These are phyloP conservation scores for Amblyornis subalaris DNA, from an alignment of 2,113 vertebrate species.

Conservation along the genomic window DNA sequence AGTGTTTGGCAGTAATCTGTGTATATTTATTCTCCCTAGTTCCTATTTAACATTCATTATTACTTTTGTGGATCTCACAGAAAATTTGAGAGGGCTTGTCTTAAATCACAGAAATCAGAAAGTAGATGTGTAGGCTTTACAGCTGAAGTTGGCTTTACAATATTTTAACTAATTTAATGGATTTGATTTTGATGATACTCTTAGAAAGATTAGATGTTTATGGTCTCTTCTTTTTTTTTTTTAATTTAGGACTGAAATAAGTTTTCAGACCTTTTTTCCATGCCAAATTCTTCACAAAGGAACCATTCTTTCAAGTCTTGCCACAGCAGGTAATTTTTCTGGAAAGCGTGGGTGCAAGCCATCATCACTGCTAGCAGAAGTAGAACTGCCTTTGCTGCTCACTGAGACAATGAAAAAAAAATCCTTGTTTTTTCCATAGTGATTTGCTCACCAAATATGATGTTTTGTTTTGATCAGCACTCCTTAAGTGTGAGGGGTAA, in stretches of 20 bases:
- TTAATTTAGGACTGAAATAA: background rate
- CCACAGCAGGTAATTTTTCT: background rate
- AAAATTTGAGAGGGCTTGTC: background rate
- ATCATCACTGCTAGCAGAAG: background rate
- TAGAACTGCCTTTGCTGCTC: background rate
- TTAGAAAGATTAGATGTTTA: background rate
- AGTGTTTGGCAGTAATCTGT: background rate
- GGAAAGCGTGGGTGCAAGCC: background rate
- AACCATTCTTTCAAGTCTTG: background rate
- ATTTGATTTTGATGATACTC: background rate
- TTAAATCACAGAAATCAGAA: background rate
- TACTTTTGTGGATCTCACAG: background rate
- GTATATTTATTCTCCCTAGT: background rate
- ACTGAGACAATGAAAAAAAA: background rate
- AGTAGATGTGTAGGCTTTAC: background rate
- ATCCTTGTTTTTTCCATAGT: background rate
- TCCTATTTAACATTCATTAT: background rate
- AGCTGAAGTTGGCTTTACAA: background rate
- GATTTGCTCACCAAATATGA: rapidly evolving
- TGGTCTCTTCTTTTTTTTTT: background rate
- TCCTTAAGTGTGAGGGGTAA: background rate
- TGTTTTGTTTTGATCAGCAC: background rate
- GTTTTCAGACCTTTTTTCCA: background rate
- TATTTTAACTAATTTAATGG: background rate
- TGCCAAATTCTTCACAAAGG: background rate